These are phyloP conservation scores for Megaustenia siamemsis DNA, from an alignment of 2,888 invertebrate genomes.

Conservation along the genomic window DNA sequence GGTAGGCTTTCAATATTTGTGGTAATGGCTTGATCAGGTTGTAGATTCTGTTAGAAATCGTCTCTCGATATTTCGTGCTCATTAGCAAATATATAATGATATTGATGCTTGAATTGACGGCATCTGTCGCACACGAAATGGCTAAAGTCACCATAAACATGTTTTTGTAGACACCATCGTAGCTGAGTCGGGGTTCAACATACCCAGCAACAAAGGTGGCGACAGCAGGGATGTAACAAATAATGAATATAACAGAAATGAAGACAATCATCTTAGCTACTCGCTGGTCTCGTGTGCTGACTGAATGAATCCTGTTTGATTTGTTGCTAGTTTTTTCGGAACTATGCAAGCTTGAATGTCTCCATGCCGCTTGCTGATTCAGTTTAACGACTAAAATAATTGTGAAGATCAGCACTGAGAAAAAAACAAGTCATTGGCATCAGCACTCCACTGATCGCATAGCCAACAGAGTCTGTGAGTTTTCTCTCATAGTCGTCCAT, in stretches of 20 bases:
- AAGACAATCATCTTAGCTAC: slow-evolving; percentile 11
- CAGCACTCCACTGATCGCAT: background rate
- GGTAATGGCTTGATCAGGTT: too few species aligned
- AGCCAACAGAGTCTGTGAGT: background rate
- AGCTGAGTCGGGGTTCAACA: slow-evolving; percentile 9
- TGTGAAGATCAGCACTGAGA: background rate
- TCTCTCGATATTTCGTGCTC: slow-evolving; percentile 28
- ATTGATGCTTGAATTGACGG: slow-evolving; percentile 4
- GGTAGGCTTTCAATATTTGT: too few species aligned
- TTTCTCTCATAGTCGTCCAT: background rate
- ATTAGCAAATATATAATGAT: slow-evolving; percentile 10
- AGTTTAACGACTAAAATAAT: background rate
- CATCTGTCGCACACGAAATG: background rate
- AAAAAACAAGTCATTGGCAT: background rate
- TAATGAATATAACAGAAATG: slow-evolving; percentile 20
- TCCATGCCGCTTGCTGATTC: background rate
- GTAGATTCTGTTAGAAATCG: too few species aligned
- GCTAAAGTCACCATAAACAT: background rate
- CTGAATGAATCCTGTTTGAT: background rate
- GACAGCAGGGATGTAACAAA: slow-evolving; percentile 14
- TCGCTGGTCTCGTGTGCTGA: background rate
- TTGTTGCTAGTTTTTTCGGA: background rate
- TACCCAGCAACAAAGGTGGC: background rate
- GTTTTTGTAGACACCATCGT: background rate
- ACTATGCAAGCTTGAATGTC: background rate